These are phyloP conservation scores for Murina feae DNA, from an alignment of 2,113 vertebrate species.

Conservation along the genomic window DNA sequence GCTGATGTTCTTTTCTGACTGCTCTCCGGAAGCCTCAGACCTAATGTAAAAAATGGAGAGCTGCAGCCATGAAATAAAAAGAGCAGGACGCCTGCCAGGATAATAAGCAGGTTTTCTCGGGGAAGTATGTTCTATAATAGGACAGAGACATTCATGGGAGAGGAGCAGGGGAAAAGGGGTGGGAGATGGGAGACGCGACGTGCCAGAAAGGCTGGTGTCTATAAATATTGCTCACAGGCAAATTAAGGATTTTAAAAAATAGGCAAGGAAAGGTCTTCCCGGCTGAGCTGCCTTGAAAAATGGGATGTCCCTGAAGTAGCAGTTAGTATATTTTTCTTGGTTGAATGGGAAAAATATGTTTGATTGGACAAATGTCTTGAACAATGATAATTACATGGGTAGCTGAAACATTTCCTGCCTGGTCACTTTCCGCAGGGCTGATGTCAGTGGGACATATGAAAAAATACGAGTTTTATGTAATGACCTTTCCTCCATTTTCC, in stretches of 20 bases:
- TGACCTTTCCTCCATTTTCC: conserved; percentile 63
- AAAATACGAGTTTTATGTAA: conserved; percentile 73
- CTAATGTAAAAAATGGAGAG: neutral
- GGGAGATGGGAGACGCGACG: neutral
- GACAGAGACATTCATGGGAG: neutral
- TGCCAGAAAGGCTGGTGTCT: neutral
- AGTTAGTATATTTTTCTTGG: conserved; percentile 11
- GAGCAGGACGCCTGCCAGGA: neutral
- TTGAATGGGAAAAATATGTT: conserved; percentile 31
- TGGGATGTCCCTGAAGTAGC: neutral
- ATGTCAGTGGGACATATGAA: conserved; percentile 60
- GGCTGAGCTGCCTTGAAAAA: conserved; percentile 40
- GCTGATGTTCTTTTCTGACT: neutral
- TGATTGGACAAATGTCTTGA: conserved; percentile 46
- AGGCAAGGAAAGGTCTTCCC: neutral
- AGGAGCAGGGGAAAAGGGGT: neutral
- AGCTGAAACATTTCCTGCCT: conserved; percentile 51
- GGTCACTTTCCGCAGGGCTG: conserved; percentile 69
- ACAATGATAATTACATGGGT: conserved; percentile 52
- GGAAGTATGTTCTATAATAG: neutral
- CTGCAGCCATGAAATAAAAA: neutral
- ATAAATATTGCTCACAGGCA: conserved; percentile 50
- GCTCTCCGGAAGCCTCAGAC: neutral
- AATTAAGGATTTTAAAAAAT: conserved; percentile 48
- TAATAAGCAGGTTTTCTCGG: conserved; percentile 13